These are phyloP conservation scores for Tricholauxania praeusta DNA, from an alignment of 2,888 invertebrate genomes.

Conservation along the genomic window DNA sequence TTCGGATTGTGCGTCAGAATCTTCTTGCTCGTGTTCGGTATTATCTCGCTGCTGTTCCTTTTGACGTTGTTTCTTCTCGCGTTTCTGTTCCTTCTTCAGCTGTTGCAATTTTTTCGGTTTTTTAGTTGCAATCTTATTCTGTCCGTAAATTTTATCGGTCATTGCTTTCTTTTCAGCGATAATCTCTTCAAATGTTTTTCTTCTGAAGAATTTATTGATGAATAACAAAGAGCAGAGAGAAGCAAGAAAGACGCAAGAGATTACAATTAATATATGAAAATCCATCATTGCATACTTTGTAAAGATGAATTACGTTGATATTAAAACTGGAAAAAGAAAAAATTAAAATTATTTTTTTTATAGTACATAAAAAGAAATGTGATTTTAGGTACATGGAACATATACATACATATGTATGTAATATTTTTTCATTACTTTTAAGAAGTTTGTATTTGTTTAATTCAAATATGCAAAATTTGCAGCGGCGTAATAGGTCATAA, in stretches of 20 bases:
- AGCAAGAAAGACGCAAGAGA: constrained; percentile 66
- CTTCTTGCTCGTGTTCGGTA: constrained; percentile 59
- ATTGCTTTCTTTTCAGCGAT: constrained; percentile 66
- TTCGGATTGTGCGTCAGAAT: constrained; percentile 60
- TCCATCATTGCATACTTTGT: constrained; percentile 67
- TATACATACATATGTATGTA: too few species aligned
- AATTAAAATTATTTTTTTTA: not conserved
- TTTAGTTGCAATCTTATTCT: constrained; percentile 57
- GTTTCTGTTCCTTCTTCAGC: constrained; percentile 61
- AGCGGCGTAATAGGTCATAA: too few species aligned
- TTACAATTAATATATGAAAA: constrained; percentile 66
- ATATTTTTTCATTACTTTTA: too few species aligned
- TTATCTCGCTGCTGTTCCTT: constrained; percentile 58
- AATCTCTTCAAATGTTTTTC: constrained; percentile 68
- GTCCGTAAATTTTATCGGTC: constrained; percentile 65
- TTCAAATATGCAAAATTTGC: too few species aligned
- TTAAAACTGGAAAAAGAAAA: constrained; percentile 7
- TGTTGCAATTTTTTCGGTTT: constrained; percentile 58
- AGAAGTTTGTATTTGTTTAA: too few species aligned
- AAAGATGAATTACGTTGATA: constrained; percentile 2
- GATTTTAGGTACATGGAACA: too few species aligned
- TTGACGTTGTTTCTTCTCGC: constrained; percentile 62
- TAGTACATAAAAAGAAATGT: too few species aligned
- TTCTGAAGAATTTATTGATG: constrained; percentile 66
- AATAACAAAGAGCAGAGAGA: constrained; percentile 66